Base-by-base conservation (phyloP, 2,888 invertebrate species). In the Cremastinae sp. region DNA sequence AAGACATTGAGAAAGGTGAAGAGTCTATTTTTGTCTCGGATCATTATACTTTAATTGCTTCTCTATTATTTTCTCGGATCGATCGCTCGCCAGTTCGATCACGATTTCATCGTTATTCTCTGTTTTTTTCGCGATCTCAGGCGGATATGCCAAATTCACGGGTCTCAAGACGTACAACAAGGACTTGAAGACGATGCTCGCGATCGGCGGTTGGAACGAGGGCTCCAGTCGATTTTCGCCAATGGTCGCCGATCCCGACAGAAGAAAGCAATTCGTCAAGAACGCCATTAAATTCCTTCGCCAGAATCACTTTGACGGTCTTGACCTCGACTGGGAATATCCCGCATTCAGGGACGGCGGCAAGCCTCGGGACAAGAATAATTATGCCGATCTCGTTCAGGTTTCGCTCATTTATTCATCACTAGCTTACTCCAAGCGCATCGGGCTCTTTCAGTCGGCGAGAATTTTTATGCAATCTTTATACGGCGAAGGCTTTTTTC, bases 131-230 rank as follows among this genome's bases (percentile, higher is more conserved):
- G n/a, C 36, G 22, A 20, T 54, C 49, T 20, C 82, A 97, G 97
- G 97, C 88, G 97, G 97, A 49, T 97, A 97, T 90, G 96, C 97
- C 18, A 97, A 97, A 91, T 97, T 97, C 90, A 97, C 95, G 43
- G 97, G 97, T 0, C 92, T 97, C 74, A 97, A 97, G 91, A 96
- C 96, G 0, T 97, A 97, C 91, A 97, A 97, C 90, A 96, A 96
- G 89, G 94, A 96, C 79, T 89, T 97, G 86, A 97, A 97, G 90
- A 97, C 97, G 0, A 90, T 98, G 91, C 92, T 98, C 81, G 97
- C 97, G 8, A 96, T 97, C 83, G 97, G 97, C 0, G 94, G 97
- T 0, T 97, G 97, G 97, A 97, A 97, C 90, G 97, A 97, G 89
- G 97, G 96, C 12, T 97, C 97, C 0, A 92, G 94, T 12, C 90